Evolutionary conservation across 2,113 vertebrate species (phyloP).

Genomic region (Eclectus roratus): DNA sequence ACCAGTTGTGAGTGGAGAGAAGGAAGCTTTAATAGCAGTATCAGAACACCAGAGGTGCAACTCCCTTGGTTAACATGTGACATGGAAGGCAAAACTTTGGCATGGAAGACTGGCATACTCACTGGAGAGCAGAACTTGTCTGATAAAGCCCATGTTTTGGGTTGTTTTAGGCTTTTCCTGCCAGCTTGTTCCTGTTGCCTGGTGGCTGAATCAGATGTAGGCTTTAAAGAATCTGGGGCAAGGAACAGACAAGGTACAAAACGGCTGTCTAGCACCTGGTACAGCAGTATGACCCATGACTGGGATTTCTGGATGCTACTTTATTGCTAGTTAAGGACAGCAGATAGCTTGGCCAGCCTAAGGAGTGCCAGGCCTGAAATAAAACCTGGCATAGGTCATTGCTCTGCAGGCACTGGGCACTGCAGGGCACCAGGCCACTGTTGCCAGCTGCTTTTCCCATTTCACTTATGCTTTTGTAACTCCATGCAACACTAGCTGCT

Average conservation of each 20-base stretch:
- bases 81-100: not conserved
- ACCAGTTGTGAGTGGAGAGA: not conserved
- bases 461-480: not conserved
- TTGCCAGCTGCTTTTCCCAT: not conserved
- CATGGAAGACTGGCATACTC: not conserved
- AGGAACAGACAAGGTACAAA: not conserved
- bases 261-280: not conserved
- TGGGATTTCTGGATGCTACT: not conserved
- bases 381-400: not conserved
- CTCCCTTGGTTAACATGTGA: not conserved
- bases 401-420: not conserved
- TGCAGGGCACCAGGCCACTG: not conserved
- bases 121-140: not conserved
- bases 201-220: not conserved
- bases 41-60: not conserved
- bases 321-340: not conserved
- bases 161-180: not conserved
- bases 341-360: not conserved
- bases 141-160: not conserved
- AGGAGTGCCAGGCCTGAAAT: not conserved
- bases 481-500: not conserved
- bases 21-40: not conserved
- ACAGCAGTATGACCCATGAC: rapidly evolving
- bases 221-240: not conserved
- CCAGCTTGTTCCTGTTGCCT: not conserved